phyloP scores from a whole-genome alignment of 1,140 invertebrate species.

The Nilaparvata lugens region DNA sequence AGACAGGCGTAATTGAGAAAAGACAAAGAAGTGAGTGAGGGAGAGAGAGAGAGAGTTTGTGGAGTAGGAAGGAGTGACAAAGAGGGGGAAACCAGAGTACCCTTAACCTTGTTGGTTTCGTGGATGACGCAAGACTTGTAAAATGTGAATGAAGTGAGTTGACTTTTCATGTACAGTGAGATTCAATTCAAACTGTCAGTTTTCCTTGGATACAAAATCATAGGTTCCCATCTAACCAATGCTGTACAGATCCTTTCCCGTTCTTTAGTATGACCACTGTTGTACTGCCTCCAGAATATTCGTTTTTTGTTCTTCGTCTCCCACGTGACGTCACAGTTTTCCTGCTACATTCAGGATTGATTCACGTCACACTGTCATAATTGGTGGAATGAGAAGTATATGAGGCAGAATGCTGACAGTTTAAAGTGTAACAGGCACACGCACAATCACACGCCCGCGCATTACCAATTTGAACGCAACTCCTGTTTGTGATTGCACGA shows the following conservation, averaged over 20 bases:
- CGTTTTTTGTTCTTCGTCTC: constrained; percentile 4
- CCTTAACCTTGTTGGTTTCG: constrained; percentile 24
- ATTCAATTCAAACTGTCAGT: too few relatives aligned
- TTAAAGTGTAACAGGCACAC: too few relatives aligned
- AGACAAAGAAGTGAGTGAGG: constrained; percentile 15
- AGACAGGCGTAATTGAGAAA: constrained; percentile 10
- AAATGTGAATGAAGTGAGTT: constrained; percentile 8
- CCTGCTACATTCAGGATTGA: background rate
- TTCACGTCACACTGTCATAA: background rate
- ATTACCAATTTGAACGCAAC: too few relatives aligned
- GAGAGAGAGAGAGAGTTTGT: constrained; percentile 20
- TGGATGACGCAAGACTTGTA: constrained; percentile 22
- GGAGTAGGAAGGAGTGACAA: constrained; percentile 8
- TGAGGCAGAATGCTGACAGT: too few relatives aligned
- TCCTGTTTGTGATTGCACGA: too few relatives aligned
- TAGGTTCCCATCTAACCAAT: too few relatives aligned
- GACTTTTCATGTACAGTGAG: background rate
- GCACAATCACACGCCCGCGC: too few relatives aligned
- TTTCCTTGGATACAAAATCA: too few relatives aligned
- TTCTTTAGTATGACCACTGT: too few relatives aligned
- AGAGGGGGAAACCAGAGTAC: constrained; percentile 23
- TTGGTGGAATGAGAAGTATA: too few relatives aligned
- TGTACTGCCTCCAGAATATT: background rate
- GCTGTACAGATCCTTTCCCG: too few relatives aligned
- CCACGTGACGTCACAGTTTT: background rate